A percentile compares a stretch with the other conserved stretches of the same genome.
These are phyloP conservation scores for Ara ararauna DNA, from an alignment of 2,797 vertebrate genomes.

Conservation along the genomic window DNA sequence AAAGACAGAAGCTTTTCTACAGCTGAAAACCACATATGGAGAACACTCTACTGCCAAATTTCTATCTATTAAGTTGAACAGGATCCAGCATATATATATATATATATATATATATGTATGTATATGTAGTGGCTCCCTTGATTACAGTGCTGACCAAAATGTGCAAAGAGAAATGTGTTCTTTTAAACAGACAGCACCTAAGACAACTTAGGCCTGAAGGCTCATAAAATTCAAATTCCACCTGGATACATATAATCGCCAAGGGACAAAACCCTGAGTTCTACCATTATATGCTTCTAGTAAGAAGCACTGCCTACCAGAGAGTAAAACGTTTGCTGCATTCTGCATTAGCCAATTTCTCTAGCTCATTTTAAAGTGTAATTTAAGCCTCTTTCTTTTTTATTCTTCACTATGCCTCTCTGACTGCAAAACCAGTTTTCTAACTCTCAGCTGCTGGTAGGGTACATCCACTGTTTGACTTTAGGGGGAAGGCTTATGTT, in stretches of 20 bases:
- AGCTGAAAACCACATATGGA: constrained; percentile 69
- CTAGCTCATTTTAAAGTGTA: constrained; percentile 36
- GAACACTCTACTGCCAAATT: constrained; percentile 59
- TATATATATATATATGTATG: too few relatives aligned
- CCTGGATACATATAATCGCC: background rate
- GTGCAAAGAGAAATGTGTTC: constrained; percentile 43
- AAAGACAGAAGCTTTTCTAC: constrained; percentile 58
- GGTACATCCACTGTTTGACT: background rate
- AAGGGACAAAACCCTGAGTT: background rate
- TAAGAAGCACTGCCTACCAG: background rate
- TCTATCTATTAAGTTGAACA: constrained; percentile 64
- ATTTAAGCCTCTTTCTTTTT: background rate
- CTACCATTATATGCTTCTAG: background rate
- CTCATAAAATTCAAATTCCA: constrained; percentile 27
- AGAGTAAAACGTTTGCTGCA: background rate
- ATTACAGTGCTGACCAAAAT: constrained; percentile 41
- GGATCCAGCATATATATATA: constrained; percentile 47
- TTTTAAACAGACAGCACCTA: constrained; percentile 22
- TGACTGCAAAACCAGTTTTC: constrained; percentile 29
- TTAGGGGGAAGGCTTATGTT: background rate
- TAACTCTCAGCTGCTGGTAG: background rate
- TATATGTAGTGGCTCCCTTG: constrained; percentile 24
- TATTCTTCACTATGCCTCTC: background rate
- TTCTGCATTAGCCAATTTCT: constrained; percentile 6
- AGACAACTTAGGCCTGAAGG: constrained; percentile 5